Conservation (phyloP, 2,888 invertebrate genomes). For the Dioctria rufipes region DNA sequence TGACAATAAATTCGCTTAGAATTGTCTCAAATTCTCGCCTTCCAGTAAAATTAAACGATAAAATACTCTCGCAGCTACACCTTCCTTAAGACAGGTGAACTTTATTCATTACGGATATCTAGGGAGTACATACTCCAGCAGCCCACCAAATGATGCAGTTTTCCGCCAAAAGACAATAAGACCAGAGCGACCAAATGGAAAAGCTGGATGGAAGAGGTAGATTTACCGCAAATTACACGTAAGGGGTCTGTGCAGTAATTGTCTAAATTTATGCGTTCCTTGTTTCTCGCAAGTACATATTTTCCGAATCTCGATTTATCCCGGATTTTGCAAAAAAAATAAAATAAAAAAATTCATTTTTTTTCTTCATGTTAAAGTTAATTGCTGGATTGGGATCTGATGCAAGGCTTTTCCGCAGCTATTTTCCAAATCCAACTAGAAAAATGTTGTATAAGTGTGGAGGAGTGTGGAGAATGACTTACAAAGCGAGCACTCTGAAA, state of each 20-base stretch:
- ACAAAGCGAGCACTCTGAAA: not conserved
- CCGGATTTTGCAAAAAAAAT: not conserved
- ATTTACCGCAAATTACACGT: conserved; percentile 12
- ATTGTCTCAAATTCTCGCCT: conserved; percentile 56
- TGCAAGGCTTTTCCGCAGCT: not conserved
- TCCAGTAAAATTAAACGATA: conserved; percentile 56
- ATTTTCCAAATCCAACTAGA: not conserved
- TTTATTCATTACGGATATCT: conserved; percentile 34
- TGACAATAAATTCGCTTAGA: conserved; percentile 56
- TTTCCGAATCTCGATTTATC: conserved; percentile 7
- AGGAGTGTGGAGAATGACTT: too few species aligned
- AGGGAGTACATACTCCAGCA: not conserved
- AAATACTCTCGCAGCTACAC: conserved; percentile 32
- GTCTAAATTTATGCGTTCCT: conserved; percentile 45
- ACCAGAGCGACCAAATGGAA: not conserved
- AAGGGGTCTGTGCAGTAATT: conserved; percentile 33
- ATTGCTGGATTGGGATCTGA: conserved; percentile 6
- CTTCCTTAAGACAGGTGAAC: conserved; percentile 43
- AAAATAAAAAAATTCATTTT: too few species aligned
- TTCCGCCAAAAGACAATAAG: not conserved
- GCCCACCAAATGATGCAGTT: not conserved
- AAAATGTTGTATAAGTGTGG: too few species aligned
- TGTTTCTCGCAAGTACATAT: not conserved
- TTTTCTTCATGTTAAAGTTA: conserved; percentile 2
- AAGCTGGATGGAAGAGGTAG: not conserved